Percentiles rank a stretch among this genome's conserved stretches.
phyloP scores from a whole-genome alignment of 2,888 invertebrate genomes.

The Ichneumon xanthorius region DNA sequence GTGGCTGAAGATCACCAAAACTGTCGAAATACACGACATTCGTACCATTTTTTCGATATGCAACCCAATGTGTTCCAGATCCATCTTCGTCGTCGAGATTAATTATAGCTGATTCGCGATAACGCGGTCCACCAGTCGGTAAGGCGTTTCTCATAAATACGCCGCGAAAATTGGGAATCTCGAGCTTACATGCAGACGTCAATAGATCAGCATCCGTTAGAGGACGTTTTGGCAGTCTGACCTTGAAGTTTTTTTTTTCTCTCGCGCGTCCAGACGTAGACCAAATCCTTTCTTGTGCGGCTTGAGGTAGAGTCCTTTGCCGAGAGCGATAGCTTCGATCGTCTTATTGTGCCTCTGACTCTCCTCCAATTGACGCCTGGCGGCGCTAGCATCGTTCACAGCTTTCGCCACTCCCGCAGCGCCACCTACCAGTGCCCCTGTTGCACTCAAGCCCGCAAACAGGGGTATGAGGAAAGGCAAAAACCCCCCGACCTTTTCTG shows the following conservation, averaged over 20 bases:
- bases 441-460: constrained; percentile 23
- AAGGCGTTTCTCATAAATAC: constrained; percentile 74
- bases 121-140: background rate
- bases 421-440: constrained; percentile 78
- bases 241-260: constrained; percentile 44
- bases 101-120: constrained; percentile 34
- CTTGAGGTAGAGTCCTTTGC: constrained; percentile 76
- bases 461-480: constrained; percentile 25
- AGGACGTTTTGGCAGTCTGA: constrained; percentile 74
- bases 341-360: constrained; percentile 77
- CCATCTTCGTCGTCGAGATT: constrained; percentile 39
- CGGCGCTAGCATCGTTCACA: constrained; percentile 77
- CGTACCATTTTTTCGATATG: constrained; percentile 22
- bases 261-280: constrained; percentile 39
- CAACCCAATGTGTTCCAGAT: constrained; percentile 34
- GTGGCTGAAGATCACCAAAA: constrained; percentile 38
- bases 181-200: constrained; percentile 68
- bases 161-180: constrained; percentile 78
- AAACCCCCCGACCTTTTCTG: constrained; percentile 17
- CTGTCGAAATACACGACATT: constrained; percentile 49
- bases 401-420: constrained; percentile 78
- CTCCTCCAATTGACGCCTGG: constrained; percentile 76
- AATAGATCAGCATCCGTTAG: constrained; percentile 76
- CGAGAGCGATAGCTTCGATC: constrained; percentile 80
- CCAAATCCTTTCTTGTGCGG: constrained; percentile 70